Conservation (phyloP, 2,113 vertebrate species). For the Triplophysa tibetana region DNA sequence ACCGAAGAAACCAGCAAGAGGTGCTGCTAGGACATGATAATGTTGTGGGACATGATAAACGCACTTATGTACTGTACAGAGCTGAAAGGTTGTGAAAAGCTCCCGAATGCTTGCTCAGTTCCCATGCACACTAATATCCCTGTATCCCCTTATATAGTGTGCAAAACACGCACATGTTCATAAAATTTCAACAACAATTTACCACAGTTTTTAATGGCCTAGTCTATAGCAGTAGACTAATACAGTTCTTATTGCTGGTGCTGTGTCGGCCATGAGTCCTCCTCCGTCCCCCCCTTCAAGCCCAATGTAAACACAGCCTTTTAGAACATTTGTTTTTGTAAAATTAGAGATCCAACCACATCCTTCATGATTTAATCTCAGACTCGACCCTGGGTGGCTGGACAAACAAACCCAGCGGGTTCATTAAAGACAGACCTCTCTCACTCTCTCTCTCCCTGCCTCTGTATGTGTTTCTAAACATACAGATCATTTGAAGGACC, state of each 20-base stretch:
- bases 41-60: not conserved
- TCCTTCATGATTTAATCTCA: slow-evolving; percentile 55
- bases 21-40: too few relatives aligned
- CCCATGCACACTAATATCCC: not conserved
- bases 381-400: slow-evolving; percentile 49
- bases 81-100: not conserved
- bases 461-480: slow-evolving; percentile 9
- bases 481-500: not conserved
- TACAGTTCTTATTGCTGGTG: slow-evolving; percentile 29
- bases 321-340: slow-evolving; percentile 54
- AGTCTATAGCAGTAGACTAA: slow-evolving; percentile 29
- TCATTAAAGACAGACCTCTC: slow-evolving; percentile 43
- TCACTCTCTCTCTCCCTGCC: slow-evolving; percentile 2
- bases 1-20: too few relatives aligned
- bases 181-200: slow-evolving; percentile 13
- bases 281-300: slow-evolving; percentile 4
- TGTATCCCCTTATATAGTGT: not conserved
- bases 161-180: not conserved
- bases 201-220: not conserved
- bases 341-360: slow-evolving; percentile 54
- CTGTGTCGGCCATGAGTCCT: slow-evolving; percentile 9
- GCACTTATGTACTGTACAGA: not conserved
- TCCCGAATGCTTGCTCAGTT: slow-evolving; percentile 5
- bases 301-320: slow-evolving; percentile 49
- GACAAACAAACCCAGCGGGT: slow-evolving; percentile 50